Base-by-base conservation (phyloP, 2,888 invertebrate genomes). In the Agrochola macilenta region DNA sequence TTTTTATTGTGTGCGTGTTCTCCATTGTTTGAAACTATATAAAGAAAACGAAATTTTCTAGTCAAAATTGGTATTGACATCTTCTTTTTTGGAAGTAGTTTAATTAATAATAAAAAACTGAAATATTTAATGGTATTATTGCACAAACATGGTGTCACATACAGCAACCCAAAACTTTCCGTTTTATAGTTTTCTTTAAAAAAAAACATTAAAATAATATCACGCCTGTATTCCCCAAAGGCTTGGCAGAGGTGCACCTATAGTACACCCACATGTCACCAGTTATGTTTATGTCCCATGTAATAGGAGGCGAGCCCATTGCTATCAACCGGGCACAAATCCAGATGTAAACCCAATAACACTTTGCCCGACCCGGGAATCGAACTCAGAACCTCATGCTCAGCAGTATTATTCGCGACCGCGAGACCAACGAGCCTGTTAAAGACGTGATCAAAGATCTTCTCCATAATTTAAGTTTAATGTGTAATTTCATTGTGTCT, bases 401-500 rank as follows among this genome's bases (percentile, higher is more conserved):
- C n/a, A 57, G n/a, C n/a, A n/a, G n/a, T 57, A 57, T 5, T 12
- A n/a, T 5, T 61, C 7, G 14, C 30, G 5, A 11, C 5, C 20
- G 5, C 30, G 0, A 5, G 20, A 58, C 20, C 30, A 60, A 30
- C 9, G 5, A 61, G 11, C 20, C 12, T 23, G 7, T 35, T 12
- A 39, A 23, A 35, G 5, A 57, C 7, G 46, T 23, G 23, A 2
- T 17, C 0, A n/a, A 63, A 63, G 26, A 23, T 71, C 12, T 49
- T 71, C 12, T 49, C 7, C 39, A 9, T 70, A 54, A 70, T 61
- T 17, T n/a, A 17, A 46, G 43, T 63, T 43, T 11, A 17, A 30
- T 66, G 12, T 49, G 69, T 54, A 39, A 69, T 63, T 63, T 63
- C 26, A 60, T 30, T 52, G n/a, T 66, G 26, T 58, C 66, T 5